These are phyloP conservation scores for Polypterus bichir DNA, from an alignment of 2,113 vertebrate species.

Conservation along the genomic window DNA sequence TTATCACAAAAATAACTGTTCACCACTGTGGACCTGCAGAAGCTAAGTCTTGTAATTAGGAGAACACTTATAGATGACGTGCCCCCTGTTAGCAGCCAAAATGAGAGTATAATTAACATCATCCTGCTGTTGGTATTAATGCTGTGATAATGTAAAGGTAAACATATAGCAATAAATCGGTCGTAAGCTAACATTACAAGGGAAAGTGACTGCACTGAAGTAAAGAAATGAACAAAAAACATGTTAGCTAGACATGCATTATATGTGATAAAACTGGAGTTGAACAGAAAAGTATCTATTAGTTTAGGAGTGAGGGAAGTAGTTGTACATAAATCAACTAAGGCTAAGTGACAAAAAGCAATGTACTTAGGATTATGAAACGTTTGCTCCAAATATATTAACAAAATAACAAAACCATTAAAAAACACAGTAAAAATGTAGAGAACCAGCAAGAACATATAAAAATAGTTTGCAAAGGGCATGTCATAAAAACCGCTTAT, in stretches of 20 bases:
- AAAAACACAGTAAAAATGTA: not conserved
- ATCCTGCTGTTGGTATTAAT: not conserved
- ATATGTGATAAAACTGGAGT: not conserved
- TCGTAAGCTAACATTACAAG: not conserved
- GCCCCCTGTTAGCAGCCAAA: not conserved
- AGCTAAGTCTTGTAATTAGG: not conserved
- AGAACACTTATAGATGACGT: not conserved
- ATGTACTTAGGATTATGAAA: constrained; percentile 1
- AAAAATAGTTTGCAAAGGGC: not conserved
- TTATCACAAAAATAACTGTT: constrained; percentile 14
- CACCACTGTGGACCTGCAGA: constrained; percentile 3
- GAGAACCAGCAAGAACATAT: not conserved
- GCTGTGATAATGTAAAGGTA: not conserved
- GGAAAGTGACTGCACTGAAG: not conserved
- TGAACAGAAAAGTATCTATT: not conserved
- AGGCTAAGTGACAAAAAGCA: not conserved
- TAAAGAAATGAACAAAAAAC: not conserved
- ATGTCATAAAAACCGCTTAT: not conserved
- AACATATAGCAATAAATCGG: not conserved
- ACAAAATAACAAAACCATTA: not conserved
- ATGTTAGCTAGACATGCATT: not conserved
- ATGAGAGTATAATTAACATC: not conserved
- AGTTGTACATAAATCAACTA: not conserved
- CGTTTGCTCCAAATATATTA: not conserved
- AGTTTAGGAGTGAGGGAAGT: not conserved